A percentile compares a stretch with the other conserved stretches of the same genome.
Evolutionary conservation across 2,113 vertebrate species (phyloP).

Genomic region (Pangasianodon gigas): DNA sequence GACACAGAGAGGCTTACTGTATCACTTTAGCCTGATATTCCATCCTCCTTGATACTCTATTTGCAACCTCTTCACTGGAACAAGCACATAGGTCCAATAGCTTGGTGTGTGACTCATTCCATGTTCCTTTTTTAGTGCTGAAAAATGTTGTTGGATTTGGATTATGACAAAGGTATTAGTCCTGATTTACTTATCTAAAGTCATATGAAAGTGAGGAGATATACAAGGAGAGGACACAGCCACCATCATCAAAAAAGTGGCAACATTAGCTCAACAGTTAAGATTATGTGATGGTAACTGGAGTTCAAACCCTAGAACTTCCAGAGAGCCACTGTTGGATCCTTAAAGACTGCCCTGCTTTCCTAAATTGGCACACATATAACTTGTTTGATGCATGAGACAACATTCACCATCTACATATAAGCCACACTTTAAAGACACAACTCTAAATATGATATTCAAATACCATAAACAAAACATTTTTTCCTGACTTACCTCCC

Average conservation of each 20-base stretch:
- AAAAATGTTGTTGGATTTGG: not conserved
- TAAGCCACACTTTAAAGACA: constrained; percentile 4
- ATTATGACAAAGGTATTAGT: not conserved
- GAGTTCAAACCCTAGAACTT: not conserved
- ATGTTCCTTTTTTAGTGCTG: not conserved
- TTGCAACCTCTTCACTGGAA: constrained; percentile 1
- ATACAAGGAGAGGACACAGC: not conserved
- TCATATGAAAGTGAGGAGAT: not conserved
- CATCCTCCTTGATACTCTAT: constrained; percentile 36
- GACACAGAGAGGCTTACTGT: constrained; percentile 21
- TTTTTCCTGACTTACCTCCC: constrained; percentile 19
- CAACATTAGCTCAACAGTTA: not conserved
- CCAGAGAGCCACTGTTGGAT: not conserved
- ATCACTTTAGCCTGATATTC: constrained; percentile 47
- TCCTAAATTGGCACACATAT: not conserved
- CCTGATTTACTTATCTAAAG: not conserved
- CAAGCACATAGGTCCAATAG: not conserved
- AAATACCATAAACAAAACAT: not conserved
- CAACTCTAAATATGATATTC: not conserved
- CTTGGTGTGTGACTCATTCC: not conserved
- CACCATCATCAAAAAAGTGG: not conserved
- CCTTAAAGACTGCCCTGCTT: not conserved
- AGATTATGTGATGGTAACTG: not conserved
- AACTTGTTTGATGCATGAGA: not conserved
- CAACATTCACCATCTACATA: not conserved